Evolutionary conservation across 2,888 invertebrate species (phyloP), one percentile per base, ranked within the genome.

Genomic region (Drosophila differens): DNA sequence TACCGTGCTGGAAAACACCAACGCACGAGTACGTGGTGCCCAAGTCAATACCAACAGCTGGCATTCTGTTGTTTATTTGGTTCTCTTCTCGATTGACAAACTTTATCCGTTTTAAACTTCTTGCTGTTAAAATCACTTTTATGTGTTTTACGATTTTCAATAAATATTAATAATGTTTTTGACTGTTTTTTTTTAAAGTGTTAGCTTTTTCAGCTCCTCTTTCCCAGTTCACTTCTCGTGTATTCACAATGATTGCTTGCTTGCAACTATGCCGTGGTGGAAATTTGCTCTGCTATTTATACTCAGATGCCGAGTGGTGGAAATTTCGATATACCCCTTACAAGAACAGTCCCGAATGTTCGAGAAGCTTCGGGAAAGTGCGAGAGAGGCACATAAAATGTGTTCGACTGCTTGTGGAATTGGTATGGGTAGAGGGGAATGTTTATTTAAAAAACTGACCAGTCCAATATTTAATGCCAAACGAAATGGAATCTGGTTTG

Each of bases 21-120:
- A 97, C 97, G 91, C 97, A 97, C 61, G 97, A 97, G 94, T 96
- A 98, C 19, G 97, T 97, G 62, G 97, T 97, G 25, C 83, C 79
- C 81, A 79, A 57, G 55, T 79, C 79, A 55, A 81, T 79, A 49
- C 81, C 78, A 63, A 79, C 72, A 5, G 79, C 81, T 57, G 68
- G 70, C 68, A 68, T 68, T 47, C 14, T 55, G 16, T 44, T 6
- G 3, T 10, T 32, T 47, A 25, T 10, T 54, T 53, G 2, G 10
- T n/a, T 30, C 12, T 51, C 4, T 51, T 37, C 12, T 25, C 4
- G 33, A 22, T n/a, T 47, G 5, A 32, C 14, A 6, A 30, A 28
- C 32, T 39, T 1, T 28, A 35, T 22, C 16, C n/a, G 28, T 22
- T 44, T 44, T 59, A n/a, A 12, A 14, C 10, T n/a, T 19, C 3